Base-by-base conservation (phyloP, 1,140 invertebrate species). In the Adoxophyes honmai region DNA sequence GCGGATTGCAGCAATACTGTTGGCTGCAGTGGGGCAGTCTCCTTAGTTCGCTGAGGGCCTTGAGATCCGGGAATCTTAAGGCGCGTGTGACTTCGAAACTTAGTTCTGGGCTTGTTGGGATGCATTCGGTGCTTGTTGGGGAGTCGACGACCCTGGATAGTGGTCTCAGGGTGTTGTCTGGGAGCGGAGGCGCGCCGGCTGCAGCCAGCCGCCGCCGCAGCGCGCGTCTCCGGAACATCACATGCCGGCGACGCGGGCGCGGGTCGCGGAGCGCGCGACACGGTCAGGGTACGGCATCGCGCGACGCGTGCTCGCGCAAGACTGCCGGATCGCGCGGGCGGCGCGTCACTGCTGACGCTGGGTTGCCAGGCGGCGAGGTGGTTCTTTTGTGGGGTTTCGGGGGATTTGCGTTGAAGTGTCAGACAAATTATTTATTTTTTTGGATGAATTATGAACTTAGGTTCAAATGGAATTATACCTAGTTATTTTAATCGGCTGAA, bases 1-100 rank as follows among this genome's bases (percentile, higher is more conserved):
- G 93, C 44, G 95, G 95, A 85, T 96, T 96, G 90, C 94, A 95
- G 86, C 95, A 96, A 60, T 81, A 86, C 59, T 90, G 90, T 62
- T 88, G 88, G 54, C 89, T 81, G 79, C 94, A 95, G 60, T 88
- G 80, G 34, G 94, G 94, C 64, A 95, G 88, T 64, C 92, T 90
- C 64, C 93, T 93, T 59, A 96, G 89, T 78, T 95, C 92, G 64
- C 78, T 76, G 52, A 89, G 81, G 66, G 91, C 89, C 42, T 85
- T 75, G 59, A 95, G 84, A 74, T 95, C 94, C 39, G 92, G 91
- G 94, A 94, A 95, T 56, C 94, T 91, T 90, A 92, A 95, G 72
- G 93, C 73, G 86, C 93, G 75, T 93, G 90, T 64, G 66, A 70
- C 72, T 55, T 73, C 70, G 21, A 81, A 72, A 34, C 70, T 69